Evolutionary conservation across 2,888 invertebrate genomes (phyloP).

Genomic region (Cepaea hortensis): DNA sequence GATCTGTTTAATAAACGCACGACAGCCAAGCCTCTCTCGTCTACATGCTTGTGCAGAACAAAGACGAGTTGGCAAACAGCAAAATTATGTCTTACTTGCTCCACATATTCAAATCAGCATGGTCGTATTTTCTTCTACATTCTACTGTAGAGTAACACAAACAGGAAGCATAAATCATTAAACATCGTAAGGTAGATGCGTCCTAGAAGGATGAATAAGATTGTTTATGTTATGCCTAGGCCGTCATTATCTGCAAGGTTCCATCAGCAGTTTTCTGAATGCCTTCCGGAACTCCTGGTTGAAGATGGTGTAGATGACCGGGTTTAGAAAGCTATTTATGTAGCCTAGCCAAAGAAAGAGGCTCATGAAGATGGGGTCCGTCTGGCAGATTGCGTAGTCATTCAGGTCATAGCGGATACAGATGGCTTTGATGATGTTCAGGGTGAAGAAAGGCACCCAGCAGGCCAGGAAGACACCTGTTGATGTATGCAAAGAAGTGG

Average conservation of each 20-base stretch:
- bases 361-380: constrained; percentile 68
- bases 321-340: constrained; percentile 91
- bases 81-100: too few relatives aligned
- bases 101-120: too few relatives aligned
- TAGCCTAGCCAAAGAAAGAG: constrained; percentile 97
- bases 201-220: too few relatives aligned
- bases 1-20: too few relatives aligned
- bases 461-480: constrained; percentile 97
- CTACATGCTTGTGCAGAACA: too few relatives aligned
- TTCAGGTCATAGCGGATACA: constrained; percentile 83
- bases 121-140: too few relatives aligned
- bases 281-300: constrained; percentile 93
- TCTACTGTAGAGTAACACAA: too few relatives aligned
- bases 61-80: too few relatives aligned
- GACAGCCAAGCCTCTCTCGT: too few relatives aligned
- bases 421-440: constrained; percentile 96
- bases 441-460: constrained; percentile 99
- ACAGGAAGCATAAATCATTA: too few relatives aligned
- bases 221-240: neutral
- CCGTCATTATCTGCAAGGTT: constrained; percentile 53
- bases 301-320: constrained; percentile 78
- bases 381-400: constrained; percentile 83
- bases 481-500: neutral
- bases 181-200: too few relatives aligned
- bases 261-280: constrained; percentile 90